Conservation (phyloP, 2,113 vertebrate species). For the Sciurus niger region DNA sequence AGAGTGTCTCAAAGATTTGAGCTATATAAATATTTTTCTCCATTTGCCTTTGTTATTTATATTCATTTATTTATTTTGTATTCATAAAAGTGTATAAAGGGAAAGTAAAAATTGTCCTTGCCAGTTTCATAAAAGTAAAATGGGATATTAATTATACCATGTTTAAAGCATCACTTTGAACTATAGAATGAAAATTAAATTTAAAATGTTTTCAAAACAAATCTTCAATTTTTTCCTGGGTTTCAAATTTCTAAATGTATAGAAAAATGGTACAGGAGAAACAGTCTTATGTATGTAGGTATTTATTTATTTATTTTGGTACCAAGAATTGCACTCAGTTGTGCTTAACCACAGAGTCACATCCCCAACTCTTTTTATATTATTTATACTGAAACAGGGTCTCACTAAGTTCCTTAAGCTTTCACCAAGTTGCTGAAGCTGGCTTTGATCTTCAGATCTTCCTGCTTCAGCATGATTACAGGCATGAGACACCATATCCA, state of each 20-base stretch:
- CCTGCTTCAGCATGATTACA: too few species aligned
- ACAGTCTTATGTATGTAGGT: neutral
- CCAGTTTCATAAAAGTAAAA: neutral
- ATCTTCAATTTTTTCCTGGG: neutral
- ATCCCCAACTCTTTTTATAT: too few species aligned
- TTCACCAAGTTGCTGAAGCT: too few species aligned
- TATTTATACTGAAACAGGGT: too few species aligned
- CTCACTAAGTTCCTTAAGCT: too few species aligned
- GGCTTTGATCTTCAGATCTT: too few species aligned
- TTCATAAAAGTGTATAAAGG: neutral
- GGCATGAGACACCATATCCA: too few species aligned
- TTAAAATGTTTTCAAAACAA: neutral
- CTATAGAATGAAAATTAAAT: neutral
- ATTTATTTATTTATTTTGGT: neutral
- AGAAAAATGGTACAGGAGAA: neutral
- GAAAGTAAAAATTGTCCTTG: neutral
- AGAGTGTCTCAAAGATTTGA: neutral
- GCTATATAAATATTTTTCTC: neutral
- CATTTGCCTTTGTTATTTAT: neutral
- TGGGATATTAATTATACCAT: neutral
- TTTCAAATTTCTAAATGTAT: neutral
- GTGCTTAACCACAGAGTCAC: too few species aligned
- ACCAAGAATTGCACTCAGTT: too few species aligned
- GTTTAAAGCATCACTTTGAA: neutral
- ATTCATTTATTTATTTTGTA: neutral